Base-by-base conservation (phyloP, 2,888 invertebrate species). In the Aromia moschata region DNA sequence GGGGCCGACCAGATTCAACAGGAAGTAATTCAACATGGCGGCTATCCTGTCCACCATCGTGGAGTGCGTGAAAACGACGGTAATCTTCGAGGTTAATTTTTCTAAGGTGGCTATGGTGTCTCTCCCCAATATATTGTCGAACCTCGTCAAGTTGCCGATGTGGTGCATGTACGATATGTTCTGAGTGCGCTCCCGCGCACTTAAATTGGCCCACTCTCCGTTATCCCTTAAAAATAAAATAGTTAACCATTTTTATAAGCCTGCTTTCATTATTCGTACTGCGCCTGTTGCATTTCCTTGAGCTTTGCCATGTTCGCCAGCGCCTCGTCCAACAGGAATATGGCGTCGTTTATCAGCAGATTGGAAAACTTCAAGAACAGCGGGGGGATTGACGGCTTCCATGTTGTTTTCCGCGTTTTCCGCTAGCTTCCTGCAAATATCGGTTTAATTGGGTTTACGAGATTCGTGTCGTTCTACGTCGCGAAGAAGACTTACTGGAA, bases 321-420 rank as follows among this genome's bases (percentile, higher is more conserved):
- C 0, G 96, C 95, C 77, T 98, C 97, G 77, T 97, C 96, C 64
- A 99, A 80, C 10, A 99, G 83, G 78, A 93, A 98, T 30, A 97
- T 96, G 53, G 97, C 96, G 83, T 99, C 98, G 77, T 99, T 99
- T 79, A 98, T 96, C 11, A 99, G 84, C 64, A 99, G 85, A 83
- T 99, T 99, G 31, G 98, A 89, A 77, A 99, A 99, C 44, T 96
- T 87, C 41, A 98, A 84, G 81, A 98, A 98, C 60, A 97, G 79
- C 1, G 97, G 98, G n/a, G 2, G 96, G 94, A 63, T 90, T 89
- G 1, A 93, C 90, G 0, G 92, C 93, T 75, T 96, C 95, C 87
- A 98, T 96, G 74, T 93, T 92, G 7, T 83, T 79, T 78, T 95
- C 92, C 0, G 97, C 96, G 70, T 91, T 89, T 58, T 81, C 80